Conservation (phyloP, 2,888 invertebrate genomes). For the Drosophila percnosoma region DNA sequence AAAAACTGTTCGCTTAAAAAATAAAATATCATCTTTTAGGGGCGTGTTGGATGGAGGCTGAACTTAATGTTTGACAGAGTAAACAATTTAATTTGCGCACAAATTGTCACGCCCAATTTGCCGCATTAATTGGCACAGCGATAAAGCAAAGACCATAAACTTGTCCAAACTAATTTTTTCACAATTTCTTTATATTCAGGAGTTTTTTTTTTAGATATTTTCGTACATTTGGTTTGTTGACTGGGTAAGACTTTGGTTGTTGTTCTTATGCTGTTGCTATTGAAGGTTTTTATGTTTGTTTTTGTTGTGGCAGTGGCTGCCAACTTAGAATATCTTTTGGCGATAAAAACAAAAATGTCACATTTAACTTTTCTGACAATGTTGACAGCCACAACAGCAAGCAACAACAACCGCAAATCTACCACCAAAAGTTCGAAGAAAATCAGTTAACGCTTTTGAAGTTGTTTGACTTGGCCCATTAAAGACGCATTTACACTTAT, state of each 20-base stretch:
- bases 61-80: slow-evolving; percentile 25
- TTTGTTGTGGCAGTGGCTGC: slow-evolving; percentile 19
- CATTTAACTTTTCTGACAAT: slow-evolving; percentile 59
- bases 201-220: slow-evolving; percentile 25
- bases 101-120: slow-evolving; percentile 51
- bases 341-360: slow-evolving; percentile 58
- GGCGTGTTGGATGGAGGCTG: neutral
- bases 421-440: slow-evolving; percentile 41
- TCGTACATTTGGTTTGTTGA: slow-evolving; percentile 8
- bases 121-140: slow-evolving; percentile 37
- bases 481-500: slow-evolving; percentile 45
- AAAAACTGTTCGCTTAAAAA: slow-evolving; percentile 49
- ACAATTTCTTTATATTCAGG: slow-evolving; percentile 33
- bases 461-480: slow-evolving; percentile 46
- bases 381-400: slow-evolving; percentile 36
- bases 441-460: slow-evolving; percentile 53
- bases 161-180: slow-evolving; percentile 30
- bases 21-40: slow-evolving; percentile 47
- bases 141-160: slow-evolving; percentile 36
- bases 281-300: slow-evolving; percentile 6
- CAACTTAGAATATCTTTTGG: slow-evolving; percentile 49
- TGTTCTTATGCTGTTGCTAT: slow-evolving; percentile 5
- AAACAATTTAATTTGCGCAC: slow-evolving; percentile 48
- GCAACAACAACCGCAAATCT: slow-evolving; percentile 24
- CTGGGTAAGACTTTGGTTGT: neutral